These are phyloP conservation scores for Protosalanx chinensis DNA, from an alignment of 2,797 vertebrate species.

Conservation along the genomic window DNA sequence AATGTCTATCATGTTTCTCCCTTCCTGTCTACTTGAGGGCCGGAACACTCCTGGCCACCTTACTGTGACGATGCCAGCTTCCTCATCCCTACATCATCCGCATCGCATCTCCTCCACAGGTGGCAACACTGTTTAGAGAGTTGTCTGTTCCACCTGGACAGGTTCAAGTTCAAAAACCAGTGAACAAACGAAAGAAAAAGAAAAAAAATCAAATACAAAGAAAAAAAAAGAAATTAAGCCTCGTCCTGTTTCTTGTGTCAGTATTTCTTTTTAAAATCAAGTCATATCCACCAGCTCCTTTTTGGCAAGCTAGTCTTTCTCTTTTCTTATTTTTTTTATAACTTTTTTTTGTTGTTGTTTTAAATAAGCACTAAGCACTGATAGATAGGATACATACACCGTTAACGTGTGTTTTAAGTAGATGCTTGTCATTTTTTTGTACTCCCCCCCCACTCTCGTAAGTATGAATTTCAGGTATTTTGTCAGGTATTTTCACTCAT, in stretches of 20 bases:
- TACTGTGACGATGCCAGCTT: constrained; percentile 42
- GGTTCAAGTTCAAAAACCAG: constrained; percentile 66
- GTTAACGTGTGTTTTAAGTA: constrained; percentile 79
- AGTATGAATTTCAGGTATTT: constrained; percentile 78
- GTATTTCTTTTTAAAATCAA: constrained; percentile 76
- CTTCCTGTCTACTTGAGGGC: constrained; percentile 35
- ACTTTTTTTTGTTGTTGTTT: constrained; percentile 28
- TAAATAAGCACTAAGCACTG: constrained; percentile 85
- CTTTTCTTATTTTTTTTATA: constrained; percentile 67
- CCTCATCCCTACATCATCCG: constrained; percentile 37
- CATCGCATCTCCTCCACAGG: constrained; percentile 36
- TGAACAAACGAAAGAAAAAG: constrained; percentile 37
- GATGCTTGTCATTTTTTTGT: constrained; percentile 80
- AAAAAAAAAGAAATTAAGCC: constrained; percentile 62
- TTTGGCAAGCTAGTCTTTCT: constrained; percentile 81
- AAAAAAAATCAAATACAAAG: constrained; percentile 57
- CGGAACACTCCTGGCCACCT: constrained; percentile 52
- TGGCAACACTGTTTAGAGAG: constrained; percentile 67
- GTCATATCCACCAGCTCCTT: constrained; percentile 80
- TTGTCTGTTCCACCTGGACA: constrained; percentile 66
- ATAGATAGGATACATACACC: constrained; percentile 85
- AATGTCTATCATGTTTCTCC: constrained; percentile 70
- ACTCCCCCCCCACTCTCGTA: constrained; percentile 70
- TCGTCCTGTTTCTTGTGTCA: constrained; percentile 77
- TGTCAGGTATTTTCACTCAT: constrained; percentile 77